Base-by-base conservation (phyloP, 2,888 invertebrate genomes). In the Aethes cnicana region DNA sequence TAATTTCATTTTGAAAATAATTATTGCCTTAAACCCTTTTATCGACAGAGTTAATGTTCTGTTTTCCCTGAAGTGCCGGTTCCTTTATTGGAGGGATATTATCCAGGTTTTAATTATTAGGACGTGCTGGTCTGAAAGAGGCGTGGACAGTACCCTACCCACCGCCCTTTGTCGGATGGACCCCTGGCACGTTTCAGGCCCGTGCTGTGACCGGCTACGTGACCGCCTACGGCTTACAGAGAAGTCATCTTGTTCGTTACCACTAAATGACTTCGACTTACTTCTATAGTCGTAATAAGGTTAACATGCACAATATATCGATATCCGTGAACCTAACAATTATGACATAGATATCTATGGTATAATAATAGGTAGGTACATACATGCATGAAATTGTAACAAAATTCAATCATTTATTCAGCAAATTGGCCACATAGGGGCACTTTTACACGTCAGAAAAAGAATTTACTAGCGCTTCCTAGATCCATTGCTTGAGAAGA, bases 141-240 rank as follows among this genome's bases (percentile, higher is more conserved):
- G 28, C 36, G 50, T 48, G 54, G 47, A 28, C 46, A 35, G 42
- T n/a, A n/a, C n/a, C n/a, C n/a, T n/a, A n/a, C n/a, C n/a, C n/a
- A n/a, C n/a, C n/a, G n/a, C n/a, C n/a, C n/a, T n/a, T n/a, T n/a
- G n/a, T n/a, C n/a, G n/a, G n/a, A n/a, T n/a, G n/a, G n/a, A n/a
- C n/a, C n/a, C n/a, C 43, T 37, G 57, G 53, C 67, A 66, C 64
- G 64, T 61, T 53, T 54, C 30, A 42, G 49, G 47, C 61, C 61
- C 57, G 62, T 61, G 58, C 60, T 55, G 39, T 14, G 37, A 57
- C 55, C 46, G 43, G 46, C 55, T 48, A 61, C 76, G 72, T 76
- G 76, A 74, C 69, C 54, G 53, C 25, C 12, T 62, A 57, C 56
- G 55, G 41, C 54, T 33, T 47, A 36, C 53, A 12, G 26, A 44